These are phyloP conservation scores for Dendropsophus ebraccatus DNA, from an alignment of 2,113 vertebrate genomes.

Conservation along the genomic window DNA sequence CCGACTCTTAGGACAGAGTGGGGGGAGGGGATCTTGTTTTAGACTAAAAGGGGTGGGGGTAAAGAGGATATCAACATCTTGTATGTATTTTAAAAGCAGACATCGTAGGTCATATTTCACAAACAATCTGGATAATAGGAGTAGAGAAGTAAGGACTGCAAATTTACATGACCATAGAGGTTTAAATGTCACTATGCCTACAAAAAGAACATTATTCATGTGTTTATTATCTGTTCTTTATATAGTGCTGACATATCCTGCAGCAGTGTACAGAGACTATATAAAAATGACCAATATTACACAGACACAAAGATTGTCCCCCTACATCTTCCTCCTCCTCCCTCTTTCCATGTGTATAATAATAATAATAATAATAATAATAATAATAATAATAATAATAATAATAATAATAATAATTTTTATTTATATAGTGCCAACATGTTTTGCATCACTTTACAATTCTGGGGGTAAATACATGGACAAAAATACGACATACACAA, in stretches of 20 bases:
- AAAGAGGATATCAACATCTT: background rate
- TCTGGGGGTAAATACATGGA: too few species aligned
- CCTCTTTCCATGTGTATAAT: too few species aligned
- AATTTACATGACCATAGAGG: background rate
- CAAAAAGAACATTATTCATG: background rate
- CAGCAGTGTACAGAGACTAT: background rate
- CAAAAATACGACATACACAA: too few species aligned
- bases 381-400: too few species aligned
- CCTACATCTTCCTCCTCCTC: background rate
- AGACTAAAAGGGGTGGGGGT: background rate
- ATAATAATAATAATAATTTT: too few species aligned
- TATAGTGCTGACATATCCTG: conserved; percentile 3
- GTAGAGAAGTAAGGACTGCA: background rate
- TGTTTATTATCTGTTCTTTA: background rate
- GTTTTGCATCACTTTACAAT: too few species aligned
- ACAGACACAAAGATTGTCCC: background rate
- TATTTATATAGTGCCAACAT: too few species aligned
- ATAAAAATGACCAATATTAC: background rate
- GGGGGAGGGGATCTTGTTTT: background rate
- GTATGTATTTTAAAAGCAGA: conserved; percentile 25
- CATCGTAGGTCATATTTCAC: conserved; percentile 24
- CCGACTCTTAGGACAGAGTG: background rate
- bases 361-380: too few species aligned
- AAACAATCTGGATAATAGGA: background rate
- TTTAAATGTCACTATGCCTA: background rate